Conservation (phyloP, 2,797 vertebrate species). For the Prionace glauca region DNA sequence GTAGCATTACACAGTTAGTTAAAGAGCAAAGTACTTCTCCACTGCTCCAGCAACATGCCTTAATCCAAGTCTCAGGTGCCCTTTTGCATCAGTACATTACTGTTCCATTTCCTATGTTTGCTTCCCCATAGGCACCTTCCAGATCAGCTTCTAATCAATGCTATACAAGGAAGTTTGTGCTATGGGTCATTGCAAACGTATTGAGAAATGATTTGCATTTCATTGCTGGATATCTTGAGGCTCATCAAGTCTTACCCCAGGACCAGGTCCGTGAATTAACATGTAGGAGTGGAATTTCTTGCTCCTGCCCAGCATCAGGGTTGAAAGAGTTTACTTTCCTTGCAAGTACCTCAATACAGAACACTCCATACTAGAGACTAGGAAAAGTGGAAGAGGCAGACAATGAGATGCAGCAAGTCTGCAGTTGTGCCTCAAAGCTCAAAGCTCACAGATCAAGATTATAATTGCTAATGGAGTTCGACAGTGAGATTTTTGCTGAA, state of each 20-base stretch:
- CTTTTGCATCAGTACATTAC: not conserved
- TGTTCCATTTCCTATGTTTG: not conserved
- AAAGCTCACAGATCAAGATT: not conserved
- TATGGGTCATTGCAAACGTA: not conserved
- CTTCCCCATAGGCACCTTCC: not conserved
- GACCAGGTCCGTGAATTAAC: not conserved
- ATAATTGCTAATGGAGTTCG: not conserved
- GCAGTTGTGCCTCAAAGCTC: not conserved
- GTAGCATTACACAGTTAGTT: not conserved
- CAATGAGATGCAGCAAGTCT: not conserved
- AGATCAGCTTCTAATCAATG: conserved; percentile 12
- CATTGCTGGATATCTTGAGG: not conserved
- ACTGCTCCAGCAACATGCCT: not conserved
- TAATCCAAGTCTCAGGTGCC: not conserved
- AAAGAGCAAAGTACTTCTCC: not conserved
- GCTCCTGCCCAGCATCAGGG: no score
- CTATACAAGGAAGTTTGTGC: conserved; percentile 2
- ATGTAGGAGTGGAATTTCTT: not conserved
- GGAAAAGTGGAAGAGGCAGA: not conserved
- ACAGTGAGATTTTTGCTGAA: not conserved
- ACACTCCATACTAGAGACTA: no score
- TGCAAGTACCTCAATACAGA: not conserved
- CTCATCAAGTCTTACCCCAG: not conserved
- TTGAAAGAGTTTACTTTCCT: no score
- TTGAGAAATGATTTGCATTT: conserved; percentile 6